Percentiles rank a stretch among this genome's conserved stretches.
phyloP scores from a whole-genome alignment of 2,113 vertebrate genomes.

The Pteruthius melanotis region DNA sequence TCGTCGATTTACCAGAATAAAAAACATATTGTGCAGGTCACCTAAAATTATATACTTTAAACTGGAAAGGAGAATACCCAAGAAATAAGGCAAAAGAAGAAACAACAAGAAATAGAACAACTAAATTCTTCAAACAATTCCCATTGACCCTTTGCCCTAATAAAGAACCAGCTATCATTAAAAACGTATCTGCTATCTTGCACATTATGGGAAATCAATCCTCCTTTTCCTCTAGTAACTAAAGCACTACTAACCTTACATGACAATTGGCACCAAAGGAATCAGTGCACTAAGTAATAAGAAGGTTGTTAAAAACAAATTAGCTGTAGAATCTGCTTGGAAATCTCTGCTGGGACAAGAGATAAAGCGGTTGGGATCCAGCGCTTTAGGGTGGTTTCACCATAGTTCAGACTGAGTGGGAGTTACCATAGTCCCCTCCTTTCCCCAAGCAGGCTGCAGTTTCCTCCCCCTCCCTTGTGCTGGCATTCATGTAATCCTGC shows the following conservation, averaged over 20 bases:
- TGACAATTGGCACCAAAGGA: background rate
- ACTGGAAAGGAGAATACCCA: background rate
- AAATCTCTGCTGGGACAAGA: background rate
- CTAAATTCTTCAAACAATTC: background rate
- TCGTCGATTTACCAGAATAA: background rate
- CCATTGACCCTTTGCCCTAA: background rate
- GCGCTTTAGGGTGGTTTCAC: background rate
- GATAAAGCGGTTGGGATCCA: background rate
- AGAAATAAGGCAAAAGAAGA: background rate
- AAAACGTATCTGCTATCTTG: background rate
- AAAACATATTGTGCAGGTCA: background rate
- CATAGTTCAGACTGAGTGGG: background rate
- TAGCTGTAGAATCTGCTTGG: background rate
- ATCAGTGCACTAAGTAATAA: background rate
- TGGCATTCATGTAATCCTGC: background rate
- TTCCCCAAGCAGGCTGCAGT: background rate
- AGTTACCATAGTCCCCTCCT: background rate
- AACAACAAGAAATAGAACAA: background rate
- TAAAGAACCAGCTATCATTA: background rate
- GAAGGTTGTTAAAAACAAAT: conserved; percentile 3
- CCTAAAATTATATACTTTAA: background rate
- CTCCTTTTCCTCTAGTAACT: background rate
- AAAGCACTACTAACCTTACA: background rate
- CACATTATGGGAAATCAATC: background rate
- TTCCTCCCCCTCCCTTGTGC: background rate